Base-by-base conservation (phyloP, 2,888 invertebrate genomes). In the Notodonta ziczac region DNA sequence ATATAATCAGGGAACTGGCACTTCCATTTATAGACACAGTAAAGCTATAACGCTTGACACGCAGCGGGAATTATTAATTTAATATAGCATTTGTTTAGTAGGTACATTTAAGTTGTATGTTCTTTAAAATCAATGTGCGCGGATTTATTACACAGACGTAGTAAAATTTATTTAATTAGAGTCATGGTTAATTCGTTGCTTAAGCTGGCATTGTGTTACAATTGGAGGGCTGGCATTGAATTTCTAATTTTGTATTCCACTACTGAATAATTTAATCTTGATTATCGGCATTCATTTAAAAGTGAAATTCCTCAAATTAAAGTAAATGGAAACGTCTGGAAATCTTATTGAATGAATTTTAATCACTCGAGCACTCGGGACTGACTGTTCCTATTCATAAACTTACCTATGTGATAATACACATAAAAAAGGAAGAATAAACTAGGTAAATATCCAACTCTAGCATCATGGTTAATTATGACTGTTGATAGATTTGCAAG, bases 241-340 rank as follows among this genome's bases (percentile, higher is more conserved):
- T 65, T 63, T 48, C 56, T 65, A 61, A 63, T 70, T 61, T n/a
- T 51, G 51, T 56, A 56, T 61, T 66, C 39, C 58, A 56, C 60
- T 55, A 61, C 60, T 73, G 60, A 69, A 73, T 70, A 73, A 73
- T 60, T 67, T 56, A 42, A 60, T 55, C 59, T 63, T 59, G 48
- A 57, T 62, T 61, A 64, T 40, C 53, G 56, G n/a, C 56, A 59
- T 58, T 59, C 52, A 58, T 66, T 51, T 57, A 12, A 57, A 57
- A 64, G 42, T 53, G 12, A 58, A 54, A 67, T 61, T 58, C 13
- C 32, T 51, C 44, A 35, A 51, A 46, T 61, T 59, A 50, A 40
- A 58, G 52, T 32, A 58, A 48, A 54, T 40, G 54, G 24, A 48
- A 35, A 60, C 52, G 39, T 59, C 24, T 50, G 32, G 4, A 32